phyloP scores from a whole-genome alignment of 2,797 vertebrate genomes.

The Balearica regulorum region DNA sequence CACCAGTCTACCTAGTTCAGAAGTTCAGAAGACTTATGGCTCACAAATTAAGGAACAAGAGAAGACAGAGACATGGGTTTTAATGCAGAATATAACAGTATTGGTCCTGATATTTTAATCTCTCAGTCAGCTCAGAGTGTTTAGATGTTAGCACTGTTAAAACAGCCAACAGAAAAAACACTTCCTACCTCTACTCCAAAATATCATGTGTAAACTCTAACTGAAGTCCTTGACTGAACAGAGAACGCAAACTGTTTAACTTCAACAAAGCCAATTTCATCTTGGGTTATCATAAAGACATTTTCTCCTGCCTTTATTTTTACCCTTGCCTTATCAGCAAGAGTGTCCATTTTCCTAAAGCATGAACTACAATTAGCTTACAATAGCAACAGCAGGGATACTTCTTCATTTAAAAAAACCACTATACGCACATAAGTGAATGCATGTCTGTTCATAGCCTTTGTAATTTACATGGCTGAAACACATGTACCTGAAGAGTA shows the following conservation, averaged over 20 bases:
- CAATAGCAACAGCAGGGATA: neutral
- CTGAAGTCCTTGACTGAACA: neutral
- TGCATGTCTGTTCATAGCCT: neutral
- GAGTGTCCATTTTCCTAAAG: neutral
- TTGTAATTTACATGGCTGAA: neutral
- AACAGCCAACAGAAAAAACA: neutral
- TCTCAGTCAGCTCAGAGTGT: neutral
- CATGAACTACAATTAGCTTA: neutral
- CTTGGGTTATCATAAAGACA: neutral
- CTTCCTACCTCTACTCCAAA: neutral
- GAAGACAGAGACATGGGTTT: neutral
- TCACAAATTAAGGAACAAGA: neutral
- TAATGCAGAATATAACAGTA: neutral
- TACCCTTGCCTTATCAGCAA: neutral
- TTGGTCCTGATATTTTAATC: neutral
- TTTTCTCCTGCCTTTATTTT: neutral
- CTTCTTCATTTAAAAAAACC: too few species aligned
- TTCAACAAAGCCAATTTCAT: neutral
- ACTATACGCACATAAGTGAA: neutral
- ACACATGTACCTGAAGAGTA: neutral
- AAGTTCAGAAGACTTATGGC: neutral
- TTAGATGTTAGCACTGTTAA: neutral
- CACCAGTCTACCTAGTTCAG: neutral
- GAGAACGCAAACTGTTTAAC: neutral
- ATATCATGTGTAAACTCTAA: neutral